These are phyloP conservation scores for Petrolisthes cinctipes DNA, from an alignment of 2,888 invertebrate species.

Conservation along the genomic window DNA sequence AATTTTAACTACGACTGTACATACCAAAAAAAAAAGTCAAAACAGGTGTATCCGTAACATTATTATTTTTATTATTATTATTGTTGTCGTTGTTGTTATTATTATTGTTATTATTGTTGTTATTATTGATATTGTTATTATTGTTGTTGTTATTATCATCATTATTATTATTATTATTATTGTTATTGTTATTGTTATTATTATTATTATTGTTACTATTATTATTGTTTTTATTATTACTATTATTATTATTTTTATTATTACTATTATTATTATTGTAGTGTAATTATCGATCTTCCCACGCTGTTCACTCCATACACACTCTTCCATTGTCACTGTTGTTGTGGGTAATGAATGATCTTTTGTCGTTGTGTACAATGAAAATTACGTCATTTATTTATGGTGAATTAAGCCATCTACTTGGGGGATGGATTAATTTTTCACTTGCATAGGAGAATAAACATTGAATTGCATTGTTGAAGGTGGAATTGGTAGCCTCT, in stretches of 20 bases:
- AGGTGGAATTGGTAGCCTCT: background rate
- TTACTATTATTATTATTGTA: background rate
- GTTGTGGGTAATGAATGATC: background rate
- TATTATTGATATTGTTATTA: background rate
- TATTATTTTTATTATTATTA: too few species aligned
- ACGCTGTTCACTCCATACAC: slow-evolving; percentile 5
- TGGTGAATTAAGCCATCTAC: background rate
- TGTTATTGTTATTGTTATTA: too few species aligned
- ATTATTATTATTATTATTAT: background rate
- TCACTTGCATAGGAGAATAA: background rate
- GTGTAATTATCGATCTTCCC: background rate
- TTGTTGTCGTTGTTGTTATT: too few species aligned
- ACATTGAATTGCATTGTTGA: background rate
- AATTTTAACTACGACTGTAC: too few species aligned
- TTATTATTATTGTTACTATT: too few species aligned
- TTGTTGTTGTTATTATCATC: background rate
- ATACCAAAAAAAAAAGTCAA: too few species aligned
- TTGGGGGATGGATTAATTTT: background rate
- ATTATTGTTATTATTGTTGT: too few species aligned
- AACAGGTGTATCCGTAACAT: too few species aligned
- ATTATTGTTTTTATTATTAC: background rate
- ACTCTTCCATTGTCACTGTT: background rate
- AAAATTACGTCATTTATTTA: slow-evolving; percentile 18
- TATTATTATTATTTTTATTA: background rate
- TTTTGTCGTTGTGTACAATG: background rate